phyloP scores from a whole-genome alignment of 2,113 vertebrate species.

The Enhydra lutris region DNA sequence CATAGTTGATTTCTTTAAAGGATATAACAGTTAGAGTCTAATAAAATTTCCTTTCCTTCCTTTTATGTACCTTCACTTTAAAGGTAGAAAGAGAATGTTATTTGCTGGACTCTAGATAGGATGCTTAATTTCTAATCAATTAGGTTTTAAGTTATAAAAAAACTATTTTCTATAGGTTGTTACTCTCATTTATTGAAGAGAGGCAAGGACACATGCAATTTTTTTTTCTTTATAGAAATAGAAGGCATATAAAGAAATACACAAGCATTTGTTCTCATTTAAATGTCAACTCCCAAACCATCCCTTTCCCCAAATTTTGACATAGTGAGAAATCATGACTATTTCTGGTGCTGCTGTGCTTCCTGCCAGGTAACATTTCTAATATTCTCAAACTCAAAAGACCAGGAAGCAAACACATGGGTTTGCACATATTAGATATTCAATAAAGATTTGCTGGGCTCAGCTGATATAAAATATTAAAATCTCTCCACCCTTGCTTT shows the following conservation, averaged over 20 bases:
- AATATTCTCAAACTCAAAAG: background rate
- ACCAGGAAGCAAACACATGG: background rate
- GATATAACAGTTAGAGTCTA: background rate
- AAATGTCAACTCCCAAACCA: background rate
- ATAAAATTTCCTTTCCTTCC: background rate
- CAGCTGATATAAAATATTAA: background rate
- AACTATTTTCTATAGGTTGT: background rate
- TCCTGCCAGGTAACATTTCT: background rate
- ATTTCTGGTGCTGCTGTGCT: background rate
- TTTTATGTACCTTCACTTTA: slow-evolving; percentile 6
- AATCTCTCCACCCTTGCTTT: background rate
- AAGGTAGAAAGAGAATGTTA: slow-evolving; percentile 19
- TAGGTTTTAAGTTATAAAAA: slow-evolving; percentile 19
- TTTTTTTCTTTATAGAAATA: background rate
- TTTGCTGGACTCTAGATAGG: background rate
- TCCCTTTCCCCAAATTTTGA: background rate
- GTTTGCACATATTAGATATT: background rate
- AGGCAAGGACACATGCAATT: background rate
- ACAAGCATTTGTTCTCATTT: background rate
- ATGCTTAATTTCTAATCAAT: slow-evolving; percentile 12
- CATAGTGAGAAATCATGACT: background rate
- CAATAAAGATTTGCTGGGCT: background rate
- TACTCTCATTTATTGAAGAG: background rate
- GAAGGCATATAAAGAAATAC: background rate
- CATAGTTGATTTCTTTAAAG: background rate